Evolutionary conservation across 2,113 vertebrate genomes (phyloP).

Genomic region (Microtus pennsylvanicus): DNA sequence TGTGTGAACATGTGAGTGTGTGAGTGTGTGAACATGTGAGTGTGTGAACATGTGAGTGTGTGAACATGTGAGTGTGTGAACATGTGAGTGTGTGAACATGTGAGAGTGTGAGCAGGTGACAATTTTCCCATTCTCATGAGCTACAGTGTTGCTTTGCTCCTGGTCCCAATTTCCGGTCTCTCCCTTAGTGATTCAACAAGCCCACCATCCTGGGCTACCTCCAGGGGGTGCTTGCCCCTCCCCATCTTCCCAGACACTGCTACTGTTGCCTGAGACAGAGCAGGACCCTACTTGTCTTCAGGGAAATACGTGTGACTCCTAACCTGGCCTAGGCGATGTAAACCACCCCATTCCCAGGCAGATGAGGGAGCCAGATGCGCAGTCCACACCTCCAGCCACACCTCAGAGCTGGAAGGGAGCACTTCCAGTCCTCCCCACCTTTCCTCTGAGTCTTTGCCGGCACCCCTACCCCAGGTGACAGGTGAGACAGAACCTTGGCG

Average conservation of each 20-base stretch:
- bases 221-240: background rate
- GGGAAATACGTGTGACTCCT: background rate
- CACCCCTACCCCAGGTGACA: background rate
- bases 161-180: background rate
- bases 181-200: background rate
- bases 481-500: background rate
- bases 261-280: background rate
- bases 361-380: background rate
- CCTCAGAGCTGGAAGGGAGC: background rate
- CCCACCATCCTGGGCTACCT: accelerated
- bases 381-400: background rate
- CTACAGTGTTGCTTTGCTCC: background rate
- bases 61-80: too few species aligned
- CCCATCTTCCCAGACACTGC: background rate
- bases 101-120: background rate
- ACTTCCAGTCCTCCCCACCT: background rate
- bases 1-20: accelerated
- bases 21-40: too few species aligned
- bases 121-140: background rate
- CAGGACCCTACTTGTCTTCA: background rate
- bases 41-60: too few species aligned
- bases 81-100: too few species aligned
- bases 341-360: background rate
- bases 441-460: background rate
- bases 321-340: background rate